Conservation (phyloP, 2,113 vertebrate genomes). For the Nematolebias whitei region DNA sequence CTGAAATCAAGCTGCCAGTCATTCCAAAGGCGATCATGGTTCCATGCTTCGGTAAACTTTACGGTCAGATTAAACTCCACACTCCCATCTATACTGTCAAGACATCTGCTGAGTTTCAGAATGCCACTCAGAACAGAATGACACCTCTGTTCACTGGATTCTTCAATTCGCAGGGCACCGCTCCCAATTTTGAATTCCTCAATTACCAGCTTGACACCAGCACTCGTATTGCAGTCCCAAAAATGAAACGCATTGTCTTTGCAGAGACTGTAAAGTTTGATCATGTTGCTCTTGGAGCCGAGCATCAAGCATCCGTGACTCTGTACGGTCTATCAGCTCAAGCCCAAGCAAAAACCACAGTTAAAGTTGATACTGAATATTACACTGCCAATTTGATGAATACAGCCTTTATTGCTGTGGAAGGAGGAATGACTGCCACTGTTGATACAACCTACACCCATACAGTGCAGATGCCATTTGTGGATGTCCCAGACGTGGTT, state of each 20-base stretch:
- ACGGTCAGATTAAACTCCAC: conserved; percentile 79
- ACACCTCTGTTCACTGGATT: conserved; percentile 78
- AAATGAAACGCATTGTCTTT: conserved; percentile 77
- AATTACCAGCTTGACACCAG: conserved; percentile 84
- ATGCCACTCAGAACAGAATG: conserved; percentile 74
- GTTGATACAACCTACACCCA: conserved; percentile 83
- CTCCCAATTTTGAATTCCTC: conserved; percentile 77
- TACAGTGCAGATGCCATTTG: conserved; percentile 76
- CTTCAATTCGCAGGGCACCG: conserved; percentile 79
- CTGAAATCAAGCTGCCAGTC: conserved; percentile 82
- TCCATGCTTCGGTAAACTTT: conserved; percentile 88
- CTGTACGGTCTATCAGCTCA: conserved; percentile 76
- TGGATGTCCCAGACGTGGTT: conserved; percentile 79
- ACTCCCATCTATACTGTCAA: conserved; percentile 85
- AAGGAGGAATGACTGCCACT: conserved; percentile 79
- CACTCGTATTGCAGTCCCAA: conserved; percentile 78
- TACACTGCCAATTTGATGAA: conserved; percentile 80
- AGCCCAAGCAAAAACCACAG: conserved; percentile 79
- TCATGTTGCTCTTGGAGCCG: conserved; percentile 76
- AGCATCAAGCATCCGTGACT: conserved; percentile 80
- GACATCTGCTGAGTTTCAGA: conserved; percentile 81
- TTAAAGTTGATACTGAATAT: conserved; percentile 75
- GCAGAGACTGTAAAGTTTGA: conserved; percentile 83
- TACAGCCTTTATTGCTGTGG: conserved; percentile 76
- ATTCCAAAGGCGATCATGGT: conserved; percentile 79